Evolutionary conservation across 2,888 invertebrate species (phyloP).

Genomic region (Meteorus cinctellus): DNA sequence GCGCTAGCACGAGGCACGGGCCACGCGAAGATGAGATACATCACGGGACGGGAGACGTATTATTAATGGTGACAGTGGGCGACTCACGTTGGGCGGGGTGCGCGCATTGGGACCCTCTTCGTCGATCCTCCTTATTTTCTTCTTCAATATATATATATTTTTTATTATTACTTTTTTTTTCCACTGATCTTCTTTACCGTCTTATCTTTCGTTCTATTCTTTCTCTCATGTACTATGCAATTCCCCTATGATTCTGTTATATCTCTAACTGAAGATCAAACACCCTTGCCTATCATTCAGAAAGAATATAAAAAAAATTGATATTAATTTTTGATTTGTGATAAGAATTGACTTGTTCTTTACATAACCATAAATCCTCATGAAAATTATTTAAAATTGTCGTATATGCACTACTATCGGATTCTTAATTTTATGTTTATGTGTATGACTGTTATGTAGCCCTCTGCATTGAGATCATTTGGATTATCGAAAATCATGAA

Average conservation of each 20-base stretch:
- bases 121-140: constrained; percentile 49
- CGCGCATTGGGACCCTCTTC: constrained; percentile 53
- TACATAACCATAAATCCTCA: background rate
- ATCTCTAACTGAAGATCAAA: constrained; percentile 5
- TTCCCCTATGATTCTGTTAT: constrained; percentile 35
- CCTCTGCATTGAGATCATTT: background rate
- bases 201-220: constrained; percentile 22
- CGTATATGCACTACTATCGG: background rate
- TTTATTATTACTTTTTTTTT: constrained; percentile 28
- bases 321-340: background rate
- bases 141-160: constrained; percentile 32
- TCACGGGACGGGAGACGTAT: constrained; percentile 73
- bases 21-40: constrained; percentile 70
- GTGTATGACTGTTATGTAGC: background rate
- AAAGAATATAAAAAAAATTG: background rate
- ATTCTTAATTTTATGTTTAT: background rate
- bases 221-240: constrained; percentile 30
- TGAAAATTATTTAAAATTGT: background rate
- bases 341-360: background rate
- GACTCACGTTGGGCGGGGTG: constrained; percentile 73
- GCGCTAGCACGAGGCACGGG: constrained; percentile 52
- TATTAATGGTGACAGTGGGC: constrained; percentile 74
- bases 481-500: background rate
- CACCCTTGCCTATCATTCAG: background rate
- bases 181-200: constrained; percentile 33